Evolutionary conservation across 1,140 invertebrate genomes (phyloP).

Genomic region (Cataglyphis hispanica): DNA sequence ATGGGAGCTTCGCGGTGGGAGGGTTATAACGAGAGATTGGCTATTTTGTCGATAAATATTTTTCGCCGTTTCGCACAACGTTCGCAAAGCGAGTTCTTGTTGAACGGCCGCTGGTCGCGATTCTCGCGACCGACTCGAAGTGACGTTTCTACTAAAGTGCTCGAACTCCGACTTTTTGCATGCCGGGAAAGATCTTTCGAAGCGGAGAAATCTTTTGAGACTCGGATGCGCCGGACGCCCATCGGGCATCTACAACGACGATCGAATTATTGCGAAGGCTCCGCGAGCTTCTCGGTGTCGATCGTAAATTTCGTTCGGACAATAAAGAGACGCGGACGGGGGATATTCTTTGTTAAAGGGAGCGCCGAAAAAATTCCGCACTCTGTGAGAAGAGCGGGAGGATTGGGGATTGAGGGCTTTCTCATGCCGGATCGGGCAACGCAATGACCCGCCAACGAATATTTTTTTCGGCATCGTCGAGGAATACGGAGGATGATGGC

Average conservation of each 20-base stretch:
- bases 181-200: neutral
- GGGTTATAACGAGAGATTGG: constrained; percentile 61
- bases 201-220: constrained; percentile 42
- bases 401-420: neutral
- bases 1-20: constrained; percentile 41
- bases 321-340: constrained; percentile 75
- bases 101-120: neutral
- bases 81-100: neutral
- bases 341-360: constrained; percentile 68
- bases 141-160: neutral
- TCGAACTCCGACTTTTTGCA: neutral
- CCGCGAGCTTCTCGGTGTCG: constrained; percentile 73
- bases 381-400: neutral
- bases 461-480: constrained; percentile 47
- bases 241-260: constrained; percentile 39
- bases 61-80: constrained; percentile 50
- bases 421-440: neutral
- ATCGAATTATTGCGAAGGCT: constrained; percentile 70
- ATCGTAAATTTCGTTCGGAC: constrained; percentile 77
- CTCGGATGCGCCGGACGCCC: constrained; percentile 28
- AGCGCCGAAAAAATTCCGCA: constrained; percentile 50
- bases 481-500: constrained; percentile 42
- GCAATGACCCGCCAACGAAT: constrained; percentile 44
- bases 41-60: constrained; percentile 63
- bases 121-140: constrained; percentile 1